Conservation (phyloP, 2,113 vertebrate genomes). For the Parus major region DNA sequence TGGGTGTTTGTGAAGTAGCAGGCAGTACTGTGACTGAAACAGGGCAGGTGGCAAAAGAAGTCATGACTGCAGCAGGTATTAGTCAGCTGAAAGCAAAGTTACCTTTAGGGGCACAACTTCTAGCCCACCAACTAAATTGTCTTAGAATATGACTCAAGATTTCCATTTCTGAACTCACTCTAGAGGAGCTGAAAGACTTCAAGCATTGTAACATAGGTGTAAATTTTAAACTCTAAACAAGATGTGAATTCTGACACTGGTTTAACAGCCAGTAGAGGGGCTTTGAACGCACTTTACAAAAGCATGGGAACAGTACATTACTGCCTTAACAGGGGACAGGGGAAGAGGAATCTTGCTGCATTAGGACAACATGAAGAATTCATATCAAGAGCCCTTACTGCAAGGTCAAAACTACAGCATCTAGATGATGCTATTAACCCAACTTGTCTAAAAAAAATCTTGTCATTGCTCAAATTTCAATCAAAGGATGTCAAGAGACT, state of each 20-base stretch:
- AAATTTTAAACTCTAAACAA: not conserved
- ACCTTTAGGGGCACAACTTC: not conserved
- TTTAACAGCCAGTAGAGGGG: not conserved
- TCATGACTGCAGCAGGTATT: not conserved
- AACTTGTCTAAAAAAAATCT: not conserved
- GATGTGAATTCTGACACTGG: not conserved
- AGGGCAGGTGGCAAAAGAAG: not conserved
- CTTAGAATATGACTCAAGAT: not conserved
- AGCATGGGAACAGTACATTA: not conserved
- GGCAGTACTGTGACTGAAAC: not conserved
- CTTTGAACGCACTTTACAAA: not conserved
- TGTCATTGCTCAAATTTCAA: not conserved
- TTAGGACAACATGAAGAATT: not conserved
- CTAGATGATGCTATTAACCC: not conserved
- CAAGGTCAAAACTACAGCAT: not conserved
- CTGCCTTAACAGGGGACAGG: not conserved
- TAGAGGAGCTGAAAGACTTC: not conserved
- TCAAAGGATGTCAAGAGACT: not conserved
- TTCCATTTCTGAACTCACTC: not conserved
- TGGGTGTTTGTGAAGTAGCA: not conserved
- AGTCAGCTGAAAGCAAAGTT: not conserved
- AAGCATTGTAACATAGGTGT: not conserved
- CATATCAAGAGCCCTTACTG: not conserved
- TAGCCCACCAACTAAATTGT: not conserved
- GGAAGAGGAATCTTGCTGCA: not conserved